Base-by-base conservation (phyloP, 2,113 vertebrate species). In the Myiopsitta monachus region DNA sequence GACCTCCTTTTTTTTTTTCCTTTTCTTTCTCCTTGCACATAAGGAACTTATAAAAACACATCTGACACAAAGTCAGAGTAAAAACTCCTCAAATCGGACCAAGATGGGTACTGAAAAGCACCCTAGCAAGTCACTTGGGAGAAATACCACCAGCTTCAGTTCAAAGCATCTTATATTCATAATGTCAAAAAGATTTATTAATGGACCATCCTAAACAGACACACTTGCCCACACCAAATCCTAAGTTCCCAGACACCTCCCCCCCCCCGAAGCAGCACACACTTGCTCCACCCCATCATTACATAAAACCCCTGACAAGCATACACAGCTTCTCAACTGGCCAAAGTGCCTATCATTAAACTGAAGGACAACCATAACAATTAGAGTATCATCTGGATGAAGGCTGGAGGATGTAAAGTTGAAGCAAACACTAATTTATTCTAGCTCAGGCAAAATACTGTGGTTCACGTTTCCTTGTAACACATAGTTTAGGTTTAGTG, bases 211-310 rank as follows among this genome's bases (percentile, higher is more conserved):
- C 51, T 63, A 44, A 87, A 92, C 4, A 3, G 70, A 52, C 22
- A 27, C 3, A 24, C 21, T 12, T 44, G 61, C 26, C 62, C 72
- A 39, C 0, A 4, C 1, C 5, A 7, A 84, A 91, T 17, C 62
- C 61, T 9, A 10, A 0, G 0, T 49, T 23, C 31, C 36, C 4
- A 7, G 64, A 84, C n/a, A n/a, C n/a, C n/a, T n/a, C n/a, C n/a
- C n/a, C 12, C 15, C 21, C 9, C 1, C 28, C 7, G 12, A 55
- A 46, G 49, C 47, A 88, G 54, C 49, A 33, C 30, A 26, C 1
- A 1, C 24, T 11, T 7, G 41, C 62, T 89, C 33, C 39, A 39
- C 39, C 4, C 9, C 69, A 72, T 38, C 0, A 1, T 64, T 86
- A 68, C 87, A 33, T 26, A 92, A 72, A 55, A 81, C 4, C 83